A percentile compares a stretch with the other conserved stretches of the same genome.
Evolutionary conservation across 2,797 vertebrate genomes (phyloP).

Genomic region (Psittacula derbiana): DNA sequence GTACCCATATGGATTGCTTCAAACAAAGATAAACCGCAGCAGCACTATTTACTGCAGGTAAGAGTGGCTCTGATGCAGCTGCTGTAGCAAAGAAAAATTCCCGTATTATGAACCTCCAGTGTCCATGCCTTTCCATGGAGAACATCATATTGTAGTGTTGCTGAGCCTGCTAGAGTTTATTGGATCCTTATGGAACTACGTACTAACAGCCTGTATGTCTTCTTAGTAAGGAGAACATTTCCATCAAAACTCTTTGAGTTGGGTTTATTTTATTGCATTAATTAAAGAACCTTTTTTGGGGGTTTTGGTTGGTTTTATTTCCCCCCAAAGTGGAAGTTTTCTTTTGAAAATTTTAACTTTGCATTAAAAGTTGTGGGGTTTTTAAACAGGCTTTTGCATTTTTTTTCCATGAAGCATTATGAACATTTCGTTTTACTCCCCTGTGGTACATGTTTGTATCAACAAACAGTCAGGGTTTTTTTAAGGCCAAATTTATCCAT

Average conservation of each 20-base stretch:
- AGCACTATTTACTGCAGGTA: neutral
- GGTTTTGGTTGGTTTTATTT: neutral
- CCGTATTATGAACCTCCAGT: neutral
- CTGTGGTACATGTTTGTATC: neutral
- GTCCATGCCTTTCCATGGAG: neutral
- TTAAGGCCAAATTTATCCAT: conserved; percentile 21
- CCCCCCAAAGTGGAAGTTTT: neutral
- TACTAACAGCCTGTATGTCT: neutral
- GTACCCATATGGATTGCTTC: neutral
- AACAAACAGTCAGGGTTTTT: neutral
- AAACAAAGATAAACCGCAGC: neutral
- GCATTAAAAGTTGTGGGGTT: rapidly evolving
- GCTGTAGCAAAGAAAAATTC: neutral
- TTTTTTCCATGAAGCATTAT: neutral
- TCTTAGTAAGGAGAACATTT: neutral
- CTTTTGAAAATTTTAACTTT: neutral
- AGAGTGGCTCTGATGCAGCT: neutral
- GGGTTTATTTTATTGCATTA: neutral
- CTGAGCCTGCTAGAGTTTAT: neutral
- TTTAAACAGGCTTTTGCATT: rapidly evolving
- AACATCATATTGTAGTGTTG: neutral
- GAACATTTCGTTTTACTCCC: neutral
- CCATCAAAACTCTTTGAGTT: neutral
- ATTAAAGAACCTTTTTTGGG: neutral
- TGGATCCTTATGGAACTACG: neutral